Evolutionary conservation across 1,140 invertebrate species (phyloP), one percentile per base, ranked within the genome.

Genomic region (Tenebrio molitor): DNA sequence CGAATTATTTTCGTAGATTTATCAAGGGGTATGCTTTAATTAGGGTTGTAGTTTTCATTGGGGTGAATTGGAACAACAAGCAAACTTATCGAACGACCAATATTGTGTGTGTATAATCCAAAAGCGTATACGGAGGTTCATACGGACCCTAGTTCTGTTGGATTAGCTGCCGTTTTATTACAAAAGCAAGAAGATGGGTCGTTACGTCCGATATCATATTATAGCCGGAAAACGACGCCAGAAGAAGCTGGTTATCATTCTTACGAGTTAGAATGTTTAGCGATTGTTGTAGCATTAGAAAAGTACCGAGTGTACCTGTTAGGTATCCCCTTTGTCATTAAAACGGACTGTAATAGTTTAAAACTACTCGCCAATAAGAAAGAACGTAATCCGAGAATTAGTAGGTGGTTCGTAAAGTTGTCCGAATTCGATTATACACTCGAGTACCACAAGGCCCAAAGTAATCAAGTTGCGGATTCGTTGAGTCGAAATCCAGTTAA

Each of bases 1-100:
- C 77, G 0, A 74, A 76, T 16, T 82, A 77, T 69, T 82, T 84
- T 73, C 41, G 81, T 3, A 74, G 73, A 19, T 84, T 81, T 73
- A 75, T 83, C 5, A 23, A 69, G 8, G 66, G 73, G 8, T 81
- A 81, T 68, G 76, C 82, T 3, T 34, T 72, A 29, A 79, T 78
- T 16, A 82, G 71, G 70, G 77, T 12, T n/a, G 12, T 0, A 1
- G 14, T 1, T 84, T 76, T 70, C n/a, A 17, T 12, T 84, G 80
- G 81, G 21, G 42, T 3, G 19, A 34, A 17, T 50, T 72, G 16
- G 77, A 84, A 74, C 8, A 76, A 7, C 16, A 63, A 1, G 69
- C 14, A 70, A 21, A 42, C 21, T 78, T 5, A 16, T 50, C 17
- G 16, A 74, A 6, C 36, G 68, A n/a, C 78, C 77, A 0, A 34